Percentiles rank a stretch among this genome's conserved stretches.
phyloP scores from a whole-genome alignment of 1,140 invertebrate species.

The Acyrthosiphon pisum region DNA sequence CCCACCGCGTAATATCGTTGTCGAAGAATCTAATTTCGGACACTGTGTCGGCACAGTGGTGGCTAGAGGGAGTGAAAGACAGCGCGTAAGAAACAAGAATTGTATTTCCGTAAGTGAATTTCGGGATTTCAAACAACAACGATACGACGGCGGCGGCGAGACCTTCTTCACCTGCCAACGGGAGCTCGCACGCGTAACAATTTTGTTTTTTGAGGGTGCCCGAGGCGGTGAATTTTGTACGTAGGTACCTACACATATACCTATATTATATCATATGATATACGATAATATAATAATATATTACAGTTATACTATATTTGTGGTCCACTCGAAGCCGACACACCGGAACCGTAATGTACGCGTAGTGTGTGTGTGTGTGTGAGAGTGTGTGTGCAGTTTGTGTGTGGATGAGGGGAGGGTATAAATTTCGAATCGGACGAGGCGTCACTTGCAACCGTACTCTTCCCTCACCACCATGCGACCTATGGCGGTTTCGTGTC shows the following conservation, averaged over 20 bases:
- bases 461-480: neutral
- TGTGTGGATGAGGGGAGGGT: neutral
- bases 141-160: neutral
- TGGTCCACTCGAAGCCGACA: conserved; percentile 14
- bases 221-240: neutral
- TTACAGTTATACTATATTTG: neutral
- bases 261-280: neutral
- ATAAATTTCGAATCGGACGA: conserved; percentile 41
- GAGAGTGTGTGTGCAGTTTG: neutral
- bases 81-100: neutral
- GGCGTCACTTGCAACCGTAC: conserved; percentile 16
- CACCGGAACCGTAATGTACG: neutral
- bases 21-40: conserved; percentile 54
- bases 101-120: conserved; percentile 42
- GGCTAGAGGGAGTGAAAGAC: neutral
- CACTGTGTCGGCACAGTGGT: no score
- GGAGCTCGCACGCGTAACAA: neutral
- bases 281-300: conserved; percentile 35
- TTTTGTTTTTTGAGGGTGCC: neutral
- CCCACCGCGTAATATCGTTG: conserved; percentile 39
- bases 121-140: conserved; percentile 9
- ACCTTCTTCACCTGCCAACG: neutral
- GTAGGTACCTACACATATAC: neutral
- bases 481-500: neutral
- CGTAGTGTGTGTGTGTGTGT: neutral